Evolutionary conservation across 2,888 invertebrate species (phyloP).

Genomic region (Melieria picta): DNA sequence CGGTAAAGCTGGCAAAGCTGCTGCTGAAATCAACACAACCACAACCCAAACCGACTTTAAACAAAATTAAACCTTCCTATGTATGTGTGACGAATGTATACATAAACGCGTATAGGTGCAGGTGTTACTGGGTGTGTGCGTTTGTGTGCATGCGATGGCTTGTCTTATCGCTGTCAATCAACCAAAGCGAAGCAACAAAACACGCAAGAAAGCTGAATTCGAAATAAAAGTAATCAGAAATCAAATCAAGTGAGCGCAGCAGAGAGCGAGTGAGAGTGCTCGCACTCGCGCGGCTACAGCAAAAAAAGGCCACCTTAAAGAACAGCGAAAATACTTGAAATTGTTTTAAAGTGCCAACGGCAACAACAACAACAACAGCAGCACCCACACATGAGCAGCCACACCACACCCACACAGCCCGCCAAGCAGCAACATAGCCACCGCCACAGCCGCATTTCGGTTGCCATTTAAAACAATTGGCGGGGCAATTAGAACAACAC

Average conservation of each 20-base stretch:
- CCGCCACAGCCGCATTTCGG: not conserved
- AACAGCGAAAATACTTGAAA: constrained; percentile 17
- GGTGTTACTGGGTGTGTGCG: constrained; percentile 12
- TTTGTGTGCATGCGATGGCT: constrained; percentile 21
- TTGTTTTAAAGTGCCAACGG: constrained; percentile 19
- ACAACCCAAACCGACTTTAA: too few species aligned
- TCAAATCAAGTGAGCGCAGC: constrained; percentile 6
- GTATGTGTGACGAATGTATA: too few species aligned
- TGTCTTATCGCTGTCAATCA: constrained; percentile 40
- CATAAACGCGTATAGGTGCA: not conserved
- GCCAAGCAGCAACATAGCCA: not conserved
- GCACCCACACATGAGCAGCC: too few species aligned
- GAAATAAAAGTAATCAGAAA: not conserved
- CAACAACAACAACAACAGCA: constrained; percentile 4
- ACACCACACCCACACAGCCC: not conserved
- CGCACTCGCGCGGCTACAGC: not conserved
- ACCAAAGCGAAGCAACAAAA: constrained; percentile 5
- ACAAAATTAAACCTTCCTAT: too few species aligned
- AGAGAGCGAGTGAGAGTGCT: not conserved
- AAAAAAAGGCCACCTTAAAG: constrained; percentile 10
- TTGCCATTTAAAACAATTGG: too few species aligned
- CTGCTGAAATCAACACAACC: too few species aligned
- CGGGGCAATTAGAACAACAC: too few species aligned
- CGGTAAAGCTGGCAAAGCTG: too few species aligned
- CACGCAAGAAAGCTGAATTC: not conserved